phyloP scores from a whole-genome alignment of 1,140 invertebrate genomes.

The Probaryconus sp. region DNA sequence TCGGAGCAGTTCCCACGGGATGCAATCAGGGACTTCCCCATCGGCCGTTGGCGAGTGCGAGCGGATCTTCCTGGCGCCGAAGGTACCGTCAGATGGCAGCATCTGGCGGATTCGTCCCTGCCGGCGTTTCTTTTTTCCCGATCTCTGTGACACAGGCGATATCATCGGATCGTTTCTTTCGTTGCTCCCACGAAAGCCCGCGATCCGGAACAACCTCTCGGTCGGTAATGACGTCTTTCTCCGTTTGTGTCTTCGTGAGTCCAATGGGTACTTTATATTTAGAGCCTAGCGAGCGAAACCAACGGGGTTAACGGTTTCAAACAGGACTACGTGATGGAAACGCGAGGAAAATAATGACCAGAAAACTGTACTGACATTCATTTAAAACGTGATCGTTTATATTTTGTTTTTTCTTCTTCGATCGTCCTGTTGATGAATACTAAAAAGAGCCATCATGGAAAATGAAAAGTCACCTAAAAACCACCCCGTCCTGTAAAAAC shows the following conservation, averaged over 20 bases:
- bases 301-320: slow-evolving; percentile 2
- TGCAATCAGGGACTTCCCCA: slow-evolving; percentile 46
- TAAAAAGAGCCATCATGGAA: no score
- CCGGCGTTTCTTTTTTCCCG: slow-evolving; percentile 30
- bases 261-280: slow-evolving; percentile 37
- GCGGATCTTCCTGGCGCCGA: not conserved
- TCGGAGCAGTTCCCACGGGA: slow-evolving; percentile 62
- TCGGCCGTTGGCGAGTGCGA: slow-evolving; percentile 30
- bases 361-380: slow-evolving; percentile 2
- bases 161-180: slow-evolving; percentile 45
- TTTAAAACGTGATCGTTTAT: not conserved
- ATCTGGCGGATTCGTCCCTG: slow-evolving; percentile 63
- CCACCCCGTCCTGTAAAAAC: no score
- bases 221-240: slow-evolving; percentile 66
- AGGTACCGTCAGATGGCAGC: slow-evolving; percentile 67
- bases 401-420: slow-evolving; percentile 1
- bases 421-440: no score
- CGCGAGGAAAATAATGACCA: not conserved
- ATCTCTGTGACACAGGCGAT: slow-evolving; percentile 64
- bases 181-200: slow-evolving; percentile 62
- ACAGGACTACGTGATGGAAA: slow-evolving; percentile 20
- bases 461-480: no score
- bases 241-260: slow-evolving; percentile 35
- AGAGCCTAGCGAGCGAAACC: not conserved
- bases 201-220: slow-evolving; percentile 48